A percentile compares a stretch with the other conserved stretches of the same genome.
These are phyloP conservation scores for Stegophylla sp. DNA, from an alignment of 2,888 invertebrate genomes.

Conservation along the genomic window DNA sequence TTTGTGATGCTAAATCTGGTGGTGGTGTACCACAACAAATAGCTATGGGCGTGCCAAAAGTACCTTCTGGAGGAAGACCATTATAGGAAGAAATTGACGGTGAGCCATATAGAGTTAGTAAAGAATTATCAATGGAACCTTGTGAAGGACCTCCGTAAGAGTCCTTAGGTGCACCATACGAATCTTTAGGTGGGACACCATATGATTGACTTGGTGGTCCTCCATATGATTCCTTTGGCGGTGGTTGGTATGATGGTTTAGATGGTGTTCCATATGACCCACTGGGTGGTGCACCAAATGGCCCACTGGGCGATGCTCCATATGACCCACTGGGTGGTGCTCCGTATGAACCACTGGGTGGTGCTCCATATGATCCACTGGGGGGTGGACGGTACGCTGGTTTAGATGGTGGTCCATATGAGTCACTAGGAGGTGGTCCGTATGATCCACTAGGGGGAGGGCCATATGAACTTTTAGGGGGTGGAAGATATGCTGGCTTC, in stretches of 20 bases:
- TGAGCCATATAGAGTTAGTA: conserved; percentile 62
- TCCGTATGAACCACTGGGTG: conserved; percentile 60
- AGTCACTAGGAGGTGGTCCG: conserved; percentile 65
- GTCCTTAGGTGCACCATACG: conserved; percentile 63
- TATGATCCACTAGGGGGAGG: conserved; percentile 65
- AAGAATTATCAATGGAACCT: conserved; percentile 65
- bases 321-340: conserved; percentile 65
- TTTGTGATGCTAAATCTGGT: conserved; percentile 52
- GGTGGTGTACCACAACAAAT: conserved; percentile 62
- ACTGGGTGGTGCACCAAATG: conserved; percentile 65
- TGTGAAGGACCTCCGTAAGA: conserved; percentile 64
- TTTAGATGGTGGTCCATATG: conserved; percentile 64
- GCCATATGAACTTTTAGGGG: conserved; percentile 63
- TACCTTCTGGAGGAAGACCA: conserved; percentile 62
- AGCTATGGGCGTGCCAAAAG: conserved; percentile 63
- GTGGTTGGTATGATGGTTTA: conserved; percentile 62
- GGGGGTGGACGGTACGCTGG: conserved; percentile 63
- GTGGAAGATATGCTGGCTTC: conserved; percentile 64
- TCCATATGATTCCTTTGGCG: conserved; percentile 63
- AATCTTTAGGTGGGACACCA: conserved; percentile 64
- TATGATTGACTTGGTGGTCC: conserved; percentile 61
- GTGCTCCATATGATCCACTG: conserved; percentile 63
- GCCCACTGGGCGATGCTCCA: conserved; percentile 65
- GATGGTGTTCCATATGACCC: conserved; percentile 65
- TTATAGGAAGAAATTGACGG: conserved; percentile 64